phyloP scores from a whole-genome alignment of 2,888 invertebrate genomes.

The Tortricodes alternella region DNA sequence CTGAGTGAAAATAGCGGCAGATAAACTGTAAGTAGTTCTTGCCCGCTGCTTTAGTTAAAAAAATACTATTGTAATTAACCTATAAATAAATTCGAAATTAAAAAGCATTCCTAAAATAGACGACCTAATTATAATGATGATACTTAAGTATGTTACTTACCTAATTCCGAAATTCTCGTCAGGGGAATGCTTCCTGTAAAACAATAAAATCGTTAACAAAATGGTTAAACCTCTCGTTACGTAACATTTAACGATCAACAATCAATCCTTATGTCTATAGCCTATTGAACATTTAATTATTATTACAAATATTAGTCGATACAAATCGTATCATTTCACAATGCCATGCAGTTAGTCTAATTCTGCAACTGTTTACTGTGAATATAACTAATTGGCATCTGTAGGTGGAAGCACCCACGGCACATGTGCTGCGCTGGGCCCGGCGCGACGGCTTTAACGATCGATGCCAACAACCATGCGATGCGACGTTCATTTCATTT shows the following conservation, averaged over 20 bases:
- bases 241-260: constrained; percentile 17
- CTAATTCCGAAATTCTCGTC: constrained; percentile 83
- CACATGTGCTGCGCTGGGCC: not conserved
- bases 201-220: constrained; percentile 27
- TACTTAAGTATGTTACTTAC: too few species aligned
- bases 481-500: constrained; percentile 32
- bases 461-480: constrained; percentile 35
- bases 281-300: not conserved
- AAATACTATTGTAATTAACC: too few species aligned
- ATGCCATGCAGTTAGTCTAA: constrained; percentile 21
- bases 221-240: not conserved
- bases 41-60: too few species aligned
- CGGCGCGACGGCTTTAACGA: constrained; percentile 8
- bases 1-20: too few species aligned
- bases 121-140: too few species aligned
- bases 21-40: too few species aligned
- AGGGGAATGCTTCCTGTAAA: constrained; percentile 81
- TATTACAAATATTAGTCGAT: not conserved
- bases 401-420: not conserved
- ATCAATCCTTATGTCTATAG: not conserved
- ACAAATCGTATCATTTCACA: not conserved
- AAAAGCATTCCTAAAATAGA: too few species aligned
- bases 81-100: too few species aligned
- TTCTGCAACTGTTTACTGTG: constrained; percentile 5
- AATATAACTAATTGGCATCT: constrained; percentile 12